Evolutionary conservation across 2,113 vertebrate genomes (phyloP).

Genomic region (Rafetus swinhoei): DNA sequence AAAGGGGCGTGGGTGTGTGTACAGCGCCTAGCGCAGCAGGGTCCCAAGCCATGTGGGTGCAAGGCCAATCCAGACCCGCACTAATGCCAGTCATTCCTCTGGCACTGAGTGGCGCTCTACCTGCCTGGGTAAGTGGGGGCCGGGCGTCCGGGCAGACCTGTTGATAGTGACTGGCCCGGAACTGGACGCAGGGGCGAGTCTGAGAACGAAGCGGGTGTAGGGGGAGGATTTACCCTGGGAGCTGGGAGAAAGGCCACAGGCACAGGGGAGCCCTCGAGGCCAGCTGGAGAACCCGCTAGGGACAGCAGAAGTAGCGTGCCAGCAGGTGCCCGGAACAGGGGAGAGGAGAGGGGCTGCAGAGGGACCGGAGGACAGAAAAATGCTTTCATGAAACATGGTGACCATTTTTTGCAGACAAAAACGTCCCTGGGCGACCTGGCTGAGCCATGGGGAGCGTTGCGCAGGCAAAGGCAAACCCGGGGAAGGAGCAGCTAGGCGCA

Average conservation of each 20-base stretch:
- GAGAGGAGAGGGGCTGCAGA: rapidly evolving
- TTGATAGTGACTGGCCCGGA: not conserved
- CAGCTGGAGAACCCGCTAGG: rapidly evolving
- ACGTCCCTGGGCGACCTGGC: not conserved
- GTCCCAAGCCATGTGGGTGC: not conserved
- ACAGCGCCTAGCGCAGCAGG: not conserved
- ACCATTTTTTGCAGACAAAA: not conserved
- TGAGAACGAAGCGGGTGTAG: not conserved
- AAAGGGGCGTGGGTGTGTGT: not conserved
- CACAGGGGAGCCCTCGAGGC: not conserved
- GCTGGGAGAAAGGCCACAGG: not conserved
- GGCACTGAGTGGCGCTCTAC: not conserved
- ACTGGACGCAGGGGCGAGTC: not conserved
- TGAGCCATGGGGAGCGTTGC: not conserved
- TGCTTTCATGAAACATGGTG: not conserved
- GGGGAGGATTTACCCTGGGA: not conserved
- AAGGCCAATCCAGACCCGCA: not conserved
- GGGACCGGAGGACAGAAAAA: not conserved
- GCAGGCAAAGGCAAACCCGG: not conserved
- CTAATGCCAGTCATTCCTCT: not conserved
- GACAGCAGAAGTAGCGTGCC: not conserved
- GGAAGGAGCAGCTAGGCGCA: not conserved
- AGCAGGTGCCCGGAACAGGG: rapidly evolving
- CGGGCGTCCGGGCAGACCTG: not conserved
- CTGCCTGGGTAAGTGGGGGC: not conserved